phyloP scores from a whole-genome alignment of 2,888 invertebrate species.

The Oscheius onirici region DNA sequence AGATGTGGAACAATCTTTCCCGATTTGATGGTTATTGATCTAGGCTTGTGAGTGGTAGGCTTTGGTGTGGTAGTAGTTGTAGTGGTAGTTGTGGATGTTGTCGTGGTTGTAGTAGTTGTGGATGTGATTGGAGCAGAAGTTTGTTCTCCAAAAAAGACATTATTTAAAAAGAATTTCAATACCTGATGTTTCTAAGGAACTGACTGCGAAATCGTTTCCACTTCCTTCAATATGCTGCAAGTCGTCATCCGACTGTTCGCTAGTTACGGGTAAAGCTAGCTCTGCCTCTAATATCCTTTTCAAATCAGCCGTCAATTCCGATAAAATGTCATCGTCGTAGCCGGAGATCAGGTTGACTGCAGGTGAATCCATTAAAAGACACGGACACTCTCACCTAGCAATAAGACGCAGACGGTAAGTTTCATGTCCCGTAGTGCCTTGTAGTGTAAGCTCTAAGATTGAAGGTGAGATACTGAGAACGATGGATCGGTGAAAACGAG shows the following conservation, averaged over 20 bases:
- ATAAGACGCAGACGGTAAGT: background rate
- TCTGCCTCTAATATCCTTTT: constrained; percentile 12
- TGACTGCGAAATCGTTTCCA: background rate
- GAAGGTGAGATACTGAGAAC: constrained; percentile 25
- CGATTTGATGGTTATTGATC: background rate
- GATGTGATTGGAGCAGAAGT: background rate
- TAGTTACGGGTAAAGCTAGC: constrained; percentile 1
- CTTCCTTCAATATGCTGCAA: constrained; percentile 23
- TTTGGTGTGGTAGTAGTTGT: constrained; percentile 3
- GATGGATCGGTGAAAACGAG: background rate
- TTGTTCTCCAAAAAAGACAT: too few species aligned
- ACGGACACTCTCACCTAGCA: background rate
- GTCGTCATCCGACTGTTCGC: constrained; percentile 2
- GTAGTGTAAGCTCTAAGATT: constrained; percentile 18
- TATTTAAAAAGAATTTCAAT: background rate
- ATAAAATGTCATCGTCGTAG: constrained; percentile 6
- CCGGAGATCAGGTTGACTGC: background rate
- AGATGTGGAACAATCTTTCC: background rate
- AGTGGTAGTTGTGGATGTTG: constrained; percentile 1
- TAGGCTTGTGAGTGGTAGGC: background rate
- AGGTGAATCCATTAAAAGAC: background rate
- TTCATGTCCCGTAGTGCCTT: constrained; percentile 2
- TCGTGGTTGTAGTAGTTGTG: background rate
- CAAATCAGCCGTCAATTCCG: constrained; percentile 3
- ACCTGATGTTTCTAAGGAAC: background rate